A percentile compares a stretch with the other conserved stretches of the same genome.
These are phyloP conservation scores for Dufourea novaeangliae DNA, from an alignment of 1,140 invertebrate species.

Conservation along the genomic window DNA sequence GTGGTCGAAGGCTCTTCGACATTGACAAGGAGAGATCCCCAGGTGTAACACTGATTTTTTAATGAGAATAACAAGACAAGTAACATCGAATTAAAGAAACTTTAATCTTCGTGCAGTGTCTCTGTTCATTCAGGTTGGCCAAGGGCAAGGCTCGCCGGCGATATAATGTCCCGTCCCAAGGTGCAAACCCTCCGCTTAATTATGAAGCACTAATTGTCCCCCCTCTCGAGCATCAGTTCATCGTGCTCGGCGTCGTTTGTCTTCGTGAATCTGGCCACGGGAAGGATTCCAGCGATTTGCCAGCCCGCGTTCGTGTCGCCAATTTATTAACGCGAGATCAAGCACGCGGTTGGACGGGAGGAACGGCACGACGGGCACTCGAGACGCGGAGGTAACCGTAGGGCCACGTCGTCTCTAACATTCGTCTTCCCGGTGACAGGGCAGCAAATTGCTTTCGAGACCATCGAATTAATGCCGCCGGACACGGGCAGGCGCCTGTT, in stretches of 20 bases:
- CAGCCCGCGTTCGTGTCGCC: slow-evolving; percentile 7
- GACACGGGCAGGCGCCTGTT: slow-evolving; percentile 34
- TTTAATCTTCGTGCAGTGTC: no score
- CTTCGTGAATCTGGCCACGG: not conserved
- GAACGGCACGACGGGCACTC: not conserved
- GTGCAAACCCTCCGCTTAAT: not conserved
- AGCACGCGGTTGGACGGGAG: slow-evolving; percentile 14
- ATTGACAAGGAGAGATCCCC: no score
- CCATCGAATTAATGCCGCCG: slow-evolving; percentile 62
- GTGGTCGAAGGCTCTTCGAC: no score
- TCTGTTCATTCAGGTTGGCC: no score
- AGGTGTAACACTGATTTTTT: no score
- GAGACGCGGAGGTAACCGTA: slow-evolving; percentile 40
- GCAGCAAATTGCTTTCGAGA: slow-evolving; percentile 69
- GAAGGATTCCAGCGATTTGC: slow-evolving; percentile 11
- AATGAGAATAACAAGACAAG: no score
- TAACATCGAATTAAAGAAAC: no score
- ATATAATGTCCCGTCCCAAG: not conserved
- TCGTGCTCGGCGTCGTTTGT: not conserved
- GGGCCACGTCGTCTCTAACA: slow-evolving; percentile 55
- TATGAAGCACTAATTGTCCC: slow-evolving; percentile 9
- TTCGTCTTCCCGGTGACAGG: slow-evolving; percentile 67
- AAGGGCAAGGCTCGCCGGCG: no score
- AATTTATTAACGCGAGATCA: slow-evolving; percentile 52
- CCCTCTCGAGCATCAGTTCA: not conserved